phyloP scores from a whole-genome alignment of 2,888 invertebrate genomes.

The Candidula unifasciata region DNA sequence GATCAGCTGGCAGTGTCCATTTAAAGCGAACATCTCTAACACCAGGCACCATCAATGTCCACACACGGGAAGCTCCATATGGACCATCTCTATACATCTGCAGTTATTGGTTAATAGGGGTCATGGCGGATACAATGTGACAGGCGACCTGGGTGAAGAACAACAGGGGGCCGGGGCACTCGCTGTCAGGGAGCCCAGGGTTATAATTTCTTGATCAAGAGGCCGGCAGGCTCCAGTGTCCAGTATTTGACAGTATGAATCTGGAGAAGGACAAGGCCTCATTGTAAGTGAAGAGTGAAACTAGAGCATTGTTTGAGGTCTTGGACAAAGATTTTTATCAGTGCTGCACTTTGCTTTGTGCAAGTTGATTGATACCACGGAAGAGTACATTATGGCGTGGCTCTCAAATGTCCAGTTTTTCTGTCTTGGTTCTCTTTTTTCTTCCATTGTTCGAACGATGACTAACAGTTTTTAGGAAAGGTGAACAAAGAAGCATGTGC shows the following conservation, averaged over 20 bases:
- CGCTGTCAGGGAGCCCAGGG: background rate
- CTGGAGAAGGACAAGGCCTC: background rate
- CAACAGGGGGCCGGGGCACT: background rate
- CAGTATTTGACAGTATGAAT: background rate
- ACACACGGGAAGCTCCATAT: background rate
- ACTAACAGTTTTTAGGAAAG: no score
- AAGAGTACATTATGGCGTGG: no score
- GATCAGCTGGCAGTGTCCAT: background rate
- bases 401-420: no score
- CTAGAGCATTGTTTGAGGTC: background rate
- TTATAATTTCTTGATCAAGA: background rate
- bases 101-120: no score
- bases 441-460: no score
- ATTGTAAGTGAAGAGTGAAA: background rate
- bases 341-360: background rate
- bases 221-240: background rate
- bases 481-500: no score
- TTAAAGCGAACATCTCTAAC: background rate
- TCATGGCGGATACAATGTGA: no score
- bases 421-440: no score
- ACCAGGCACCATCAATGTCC: background rate
- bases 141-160: background rate
- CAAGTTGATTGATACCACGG: background rate
- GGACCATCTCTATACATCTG: no score
- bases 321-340: background rate